These are phyloP conservation scores for Rugalucina vietnamica DNA, from an alignment of 2,888 invertebrate species.

Conservation along the genomic window DNA sequence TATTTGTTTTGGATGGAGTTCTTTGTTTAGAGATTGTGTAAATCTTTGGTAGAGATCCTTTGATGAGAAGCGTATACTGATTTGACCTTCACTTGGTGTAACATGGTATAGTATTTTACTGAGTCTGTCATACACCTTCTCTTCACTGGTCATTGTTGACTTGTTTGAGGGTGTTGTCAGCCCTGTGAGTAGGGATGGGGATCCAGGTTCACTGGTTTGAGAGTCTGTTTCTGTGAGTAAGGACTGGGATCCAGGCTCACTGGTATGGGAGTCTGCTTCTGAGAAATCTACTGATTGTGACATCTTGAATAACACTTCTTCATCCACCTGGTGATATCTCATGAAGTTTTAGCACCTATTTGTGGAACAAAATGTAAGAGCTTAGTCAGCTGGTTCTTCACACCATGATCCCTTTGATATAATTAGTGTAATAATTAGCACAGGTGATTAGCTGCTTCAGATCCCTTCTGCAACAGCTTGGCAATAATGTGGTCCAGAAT, in stretches of 20 bases:
- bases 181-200: neutral
- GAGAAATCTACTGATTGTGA: neutral
- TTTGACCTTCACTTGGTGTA: neutral
- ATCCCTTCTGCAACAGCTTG: no score
- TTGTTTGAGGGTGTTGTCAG: neutral
- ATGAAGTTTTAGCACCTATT: neutral
- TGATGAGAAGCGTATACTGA: slow-evolving; percentile 5
- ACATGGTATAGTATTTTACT: slow-evolving; percentile 16
- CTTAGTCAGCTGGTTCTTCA: neutral
- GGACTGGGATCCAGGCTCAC: neutral
- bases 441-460: neutral
- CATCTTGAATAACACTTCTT: neutral
- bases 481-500: neutral
- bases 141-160: neutral
- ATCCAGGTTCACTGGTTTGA: no score
- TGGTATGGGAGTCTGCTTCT: neutral
- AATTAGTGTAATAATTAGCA: neutral
- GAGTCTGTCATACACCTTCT: neutral
- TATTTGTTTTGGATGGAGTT: neutral
- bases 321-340: neutral
- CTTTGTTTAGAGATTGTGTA: neutral
- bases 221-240: neutral
- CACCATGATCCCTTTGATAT: neutral
- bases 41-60: slow-evolving; percentile 5
- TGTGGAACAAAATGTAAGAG: no score